Evolutionary conservation across 2,888 invertebrate species (phyloP).

Genomic region (Craniophora ligustri): DNA sequence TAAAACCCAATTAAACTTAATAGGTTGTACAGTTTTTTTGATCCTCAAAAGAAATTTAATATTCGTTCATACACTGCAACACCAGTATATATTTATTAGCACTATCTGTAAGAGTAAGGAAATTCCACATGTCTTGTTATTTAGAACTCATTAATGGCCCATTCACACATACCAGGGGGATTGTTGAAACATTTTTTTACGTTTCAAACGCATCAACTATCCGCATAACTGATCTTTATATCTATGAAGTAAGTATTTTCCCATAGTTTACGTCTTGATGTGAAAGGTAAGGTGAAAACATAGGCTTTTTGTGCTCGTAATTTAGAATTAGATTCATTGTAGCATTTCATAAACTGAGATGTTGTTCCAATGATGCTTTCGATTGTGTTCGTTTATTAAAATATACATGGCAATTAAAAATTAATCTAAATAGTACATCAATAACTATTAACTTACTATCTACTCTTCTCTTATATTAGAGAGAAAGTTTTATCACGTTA

Average conservation of each 20-base stretch:
- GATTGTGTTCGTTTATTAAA: no score
- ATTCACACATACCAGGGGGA: constrained; percentile 62
- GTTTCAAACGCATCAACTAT: constrained; percentile 35
- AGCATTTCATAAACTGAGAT: background rate
- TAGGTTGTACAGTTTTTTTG: constrained; percentile 2
- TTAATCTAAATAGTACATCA: no score
- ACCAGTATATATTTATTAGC: constrained; percentile 55
- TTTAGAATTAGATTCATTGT: constrained; percentile 9
- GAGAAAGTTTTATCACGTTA: background rate
- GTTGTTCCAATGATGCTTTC: background rate
- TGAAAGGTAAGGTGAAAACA: constrained; percentile 23
- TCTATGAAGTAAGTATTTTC: constrained; percentile 38
- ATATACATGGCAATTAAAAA: no score
- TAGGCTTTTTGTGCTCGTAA: constrained; percentile 9
- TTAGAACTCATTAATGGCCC: constrained; percentile 64
- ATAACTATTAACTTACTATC: no score
- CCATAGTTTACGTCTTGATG: constrained; percentile 40
- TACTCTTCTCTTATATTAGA: no score
- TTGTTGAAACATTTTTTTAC: constrained; percentile 49
- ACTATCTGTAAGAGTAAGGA: constrained; percentile 49
- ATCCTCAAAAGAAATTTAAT: constrained; percentile 5
- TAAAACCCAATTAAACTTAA: constrained; percentile 20
- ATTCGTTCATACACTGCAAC: constrained; percentile 27
- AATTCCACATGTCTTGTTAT: constrained; percentile 63
- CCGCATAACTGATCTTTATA: constrained; percentile 46